These are phyloP conservation scores for Prunella fulvescens DNA, from an alignment of 2,113 vertebrate species.

Conservation along the genomic window DNA sequence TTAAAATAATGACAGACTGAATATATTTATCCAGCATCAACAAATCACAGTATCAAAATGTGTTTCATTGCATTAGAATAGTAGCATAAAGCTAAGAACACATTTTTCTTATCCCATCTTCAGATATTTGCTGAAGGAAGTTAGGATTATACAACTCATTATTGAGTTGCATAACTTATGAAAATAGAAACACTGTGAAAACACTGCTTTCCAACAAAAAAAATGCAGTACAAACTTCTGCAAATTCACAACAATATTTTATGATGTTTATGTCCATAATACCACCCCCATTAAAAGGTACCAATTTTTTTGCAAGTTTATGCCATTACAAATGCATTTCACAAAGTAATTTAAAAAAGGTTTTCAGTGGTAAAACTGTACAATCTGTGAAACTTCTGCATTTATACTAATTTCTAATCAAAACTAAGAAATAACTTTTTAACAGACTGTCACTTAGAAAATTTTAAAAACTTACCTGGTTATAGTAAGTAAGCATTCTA, in stretches of 20 bases:
- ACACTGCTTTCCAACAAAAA: not conserved
- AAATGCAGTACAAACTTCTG: not conserved
- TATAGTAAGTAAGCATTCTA: not conserved
- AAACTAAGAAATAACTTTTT: not conserved
- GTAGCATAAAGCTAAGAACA: not conserved
- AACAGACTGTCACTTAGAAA: not conserved
- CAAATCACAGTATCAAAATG: not conserved
- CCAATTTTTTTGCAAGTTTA: not conserved
- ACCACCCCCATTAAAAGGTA: not conserved
- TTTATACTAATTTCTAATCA: not conserved
- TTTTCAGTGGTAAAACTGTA: not conserved
- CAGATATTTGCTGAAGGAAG: not conserved
- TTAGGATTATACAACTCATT: not conserved
- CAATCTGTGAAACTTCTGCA: not conserved
- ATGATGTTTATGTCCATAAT: not conserved
- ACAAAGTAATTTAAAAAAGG: not conserved
- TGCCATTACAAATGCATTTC: not conserved
- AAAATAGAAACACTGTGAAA: not conserved
- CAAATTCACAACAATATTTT: not conserved
- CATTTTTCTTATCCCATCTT: not conserved
- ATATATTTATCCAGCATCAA: not conserved
- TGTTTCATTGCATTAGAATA: not conserved
- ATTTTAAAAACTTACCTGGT: not conserved
- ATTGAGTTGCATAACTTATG: not conserved
- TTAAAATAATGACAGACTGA: not conserved